Evolutionary conservation across 2,888 invertebrate genomes (phyloP), one percentile per base, ranked within the genome.

Genomic region (Ametastegia equiseti): DNA sequence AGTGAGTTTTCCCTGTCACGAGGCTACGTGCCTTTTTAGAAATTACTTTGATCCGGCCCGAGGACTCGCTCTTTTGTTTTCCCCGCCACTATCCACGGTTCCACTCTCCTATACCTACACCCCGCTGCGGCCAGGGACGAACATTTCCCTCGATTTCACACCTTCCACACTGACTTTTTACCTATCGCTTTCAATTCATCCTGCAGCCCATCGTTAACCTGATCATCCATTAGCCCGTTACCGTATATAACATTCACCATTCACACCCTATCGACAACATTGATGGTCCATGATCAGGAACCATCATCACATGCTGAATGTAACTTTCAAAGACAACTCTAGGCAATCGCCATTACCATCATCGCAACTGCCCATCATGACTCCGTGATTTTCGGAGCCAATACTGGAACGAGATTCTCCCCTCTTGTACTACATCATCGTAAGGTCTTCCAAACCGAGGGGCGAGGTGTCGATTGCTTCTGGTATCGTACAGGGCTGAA

Each of bases 21-120:
- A 47, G 57, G 47, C 75, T 75, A 42, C 81, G 63, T 50, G 54
- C 30, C 73, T 75, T 75, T 30, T 60, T 77, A 39, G 75, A 54
- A 75, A 75, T 75, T 33, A 75, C 75, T 54, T 75, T 75, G 50
- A 75, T 75, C 75, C 75, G 54, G 19, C 19, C 7, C 33, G 19
- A 75, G 71, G 71, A 45, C 30, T 47, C 23, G 42, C 47, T 42
- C 71, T 45, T 71, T 71, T 71, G 71, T 71, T 30, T 71, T 39
- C 23, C 47, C 7, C 45, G 27, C 3, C 45, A 71, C 71, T 47
- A 71, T 27, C 71, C 27, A 23, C 45, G 39, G 15, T 30, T 71
- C n/a, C 71, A 45, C 27, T 47, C 47, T 45, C 47, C 23, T 42
- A 3, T 30, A 30, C 45, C 45, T 9, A 45, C 27, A 47, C 63